Percentiles rank a stretch among this genome's conserved stretches.
Evolutionary conservation across 1,140 invertebrate species (phyloP).

Genomic region (Holcopasites calliopsidis): DNA sequence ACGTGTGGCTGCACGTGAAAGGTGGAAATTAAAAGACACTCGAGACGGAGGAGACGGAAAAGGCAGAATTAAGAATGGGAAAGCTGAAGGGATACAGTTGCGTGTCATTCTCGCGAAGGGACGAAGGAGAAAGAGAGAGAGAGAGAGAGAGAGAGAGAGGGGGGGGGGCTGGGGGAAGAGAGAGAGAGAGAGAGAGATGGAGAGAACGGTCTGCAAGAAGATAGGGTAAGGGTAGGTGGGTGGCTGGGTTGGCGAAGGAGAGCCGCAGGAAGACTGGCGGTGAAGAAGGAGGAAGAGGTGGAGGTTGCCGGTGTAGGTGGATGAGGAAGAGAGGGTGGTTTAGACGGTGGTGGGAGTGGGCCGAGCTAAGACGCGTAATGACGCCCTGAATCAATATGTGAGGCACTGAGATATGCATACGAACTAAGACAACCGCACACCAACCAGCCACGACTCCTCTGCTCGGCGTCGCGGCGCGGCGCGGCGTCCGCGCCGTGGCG

Average conservation of each 20-base stretch:
- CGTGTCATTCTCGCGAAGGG: too few species aligned
- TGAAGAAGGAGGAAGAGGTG: conserved; percentile 56
- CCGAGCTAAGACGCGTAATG: conserved; percentile 78
- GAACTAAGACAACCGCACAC: conserved; percentile 75
- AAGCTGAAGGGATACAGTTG: too few species aligned
- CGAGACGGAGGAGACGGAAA: conserved; percentile 22
- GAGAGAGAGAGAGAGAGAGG: conserved; percentile 31
- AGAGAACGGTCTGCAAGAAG: conserved; percentile 62
- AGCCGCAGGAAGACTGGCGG: conserved; percentile 59
- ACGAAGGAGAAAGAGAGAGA: too few species aligned
- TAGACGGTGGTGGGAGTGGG: conserved; percentile 70
- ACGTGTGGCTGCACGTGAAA: neutral
- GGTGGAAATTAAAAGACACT: neutral
- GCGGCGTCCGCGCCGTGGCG: conserved; percentile 55
- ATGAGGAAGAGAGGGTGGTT: conserved; percentile 51
- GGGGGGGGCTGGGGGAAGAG: conserved; percentile 29
- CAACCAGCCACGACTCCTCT: conserved; percentile 56
- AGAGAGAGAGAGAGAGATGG: conserved; percentile 31
- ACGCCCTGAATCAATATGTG: conserved; percentile 78
- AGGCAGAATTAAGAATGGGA: conserved; percentile 15
- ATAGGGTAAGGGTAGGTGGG: conserved; percentile 51
- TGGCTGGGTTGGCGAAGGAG: conserved; percentile 56
- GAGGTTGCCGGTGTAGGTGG: conserved; percentile 36
- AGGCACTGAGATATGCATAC: conserved; percentile 77
- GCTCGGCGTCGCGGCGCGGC: conserved; percentile 35